Percentiles rank a stretch among this genome's conserved stretches.
These are phyloP conservation scores for Cnemophilus loriae DNA, from an alignment of 2,113 vertebrate genomes.

Conservation along the genomic window DNA sequence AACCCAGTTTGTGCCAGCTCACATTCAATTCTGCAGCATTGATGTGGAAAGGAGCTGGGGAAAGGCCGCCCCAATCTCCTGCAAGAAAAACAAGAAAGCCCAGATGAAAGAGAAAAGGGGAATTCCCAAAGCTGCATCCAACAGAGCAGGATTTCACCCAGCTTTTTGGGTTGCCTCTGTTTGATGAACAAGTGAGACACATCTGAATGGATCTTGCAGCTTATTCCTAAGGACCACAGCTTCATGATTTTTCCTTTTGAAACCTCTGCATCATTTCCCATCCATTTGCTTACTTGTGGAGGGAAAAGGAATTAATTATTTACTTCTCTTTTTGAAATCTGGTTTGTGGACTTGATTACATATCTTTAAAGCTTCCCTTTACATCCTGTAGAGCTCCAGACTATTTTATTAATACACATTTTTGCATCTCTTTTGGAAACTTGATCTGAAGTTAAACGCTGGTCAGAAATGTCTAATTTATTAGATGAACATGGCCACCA, in stretches of 20 bases:
- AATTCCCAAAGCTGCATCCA: background rate
- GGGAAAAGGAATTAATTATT: slow-evolving; percentile 4
- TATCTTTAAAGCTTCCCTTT: background rate
- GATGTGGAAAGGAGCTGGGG: background rate
- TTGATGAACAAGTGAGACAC: background rate
- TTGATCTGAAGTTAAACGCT: background rate
- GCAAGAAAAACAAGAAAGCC: background rate
- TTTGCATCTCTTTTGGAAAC: background rate
- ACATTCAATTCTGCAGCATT: background rate
- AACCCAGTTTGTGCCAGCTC: background rate
- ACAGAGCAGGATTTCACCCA: background rate
- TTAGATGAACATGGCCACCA: background rate
- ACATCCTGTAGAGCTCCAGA: background rate
- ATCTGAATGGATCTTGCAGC: background rate
- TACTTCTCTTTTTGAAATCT: background rate
- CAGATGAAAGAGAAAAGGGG: background rate
- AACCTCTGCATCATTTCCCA: background rate
- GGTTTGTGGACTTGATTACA: background rate
- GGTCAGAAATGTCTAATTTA: background rate
- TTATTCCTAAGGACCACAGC: background rate
- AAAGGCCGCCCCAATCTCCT: background rate
- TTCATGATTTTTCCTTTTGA: background rate
- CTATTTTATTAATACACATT: background rate
- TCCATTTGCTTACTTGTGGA: background rate
- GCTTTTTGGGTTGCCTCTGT: background rate